A percentile compares a stretch with the other conserved stretches of the same genome.
These are phyloP conservation scores for Lordiphosa stackelbergi DNA, from an alignment of 1,140 invertebrate species.

Conservation along the genomic window DNA sequence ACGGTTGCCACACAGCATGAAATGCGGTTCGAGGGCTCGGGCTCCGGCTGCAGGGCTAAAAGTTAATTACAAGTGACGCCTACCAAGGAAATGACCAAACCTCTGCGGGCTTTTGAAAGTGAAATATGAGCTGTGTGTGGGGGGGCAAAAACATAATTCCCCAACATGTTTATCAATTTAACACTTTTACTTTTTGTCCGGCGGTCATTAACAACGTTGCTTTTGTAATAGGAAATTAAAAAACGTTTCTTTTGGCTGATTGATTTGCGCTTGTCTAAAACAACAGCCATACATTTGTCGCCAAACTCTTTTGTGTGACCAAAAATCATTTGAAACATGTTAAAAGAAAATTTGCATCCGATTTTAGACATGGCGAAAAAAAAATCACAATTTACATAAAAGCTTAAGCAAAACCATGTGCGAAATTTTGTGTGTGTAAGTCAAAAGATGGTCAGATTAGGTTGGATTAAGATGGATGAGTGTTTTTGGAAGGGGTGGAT, in stretches of 20 bases:
- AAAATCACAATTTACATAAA: conserved; percentile 3
- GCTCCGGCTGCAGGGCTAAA: conserved; percentile 39
- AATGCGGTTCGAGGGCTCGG: conserved; percentile 15
- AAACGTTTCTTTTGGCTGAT: conserved; percentile 1
- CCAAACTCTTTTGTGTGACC: conserved; percentile 5
- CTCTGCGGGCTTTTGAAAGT: conserved; percentile 2
- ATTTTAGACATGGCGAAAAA: neutral
- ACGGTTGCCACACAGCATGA: conserved; percentile 32
- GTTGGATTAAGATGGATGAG: too few relatives aligned
- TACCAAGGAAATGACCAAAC: conserved; percentile 49
- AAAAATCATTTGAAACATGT: neutral
- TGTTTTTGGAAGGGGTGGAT: too few relatives aligned
- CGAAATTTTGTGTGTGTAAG: too few relatives aligned
- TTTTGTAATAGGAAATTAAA: conserved; percentile 9
- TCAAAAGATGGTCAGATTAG: too few relatives aligned
- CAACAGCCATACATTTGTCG: conserved; percentile 5
- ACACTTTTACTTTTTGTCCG: conserved; percentile 14
- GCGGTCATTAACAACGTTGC: conserved; percentile 8
- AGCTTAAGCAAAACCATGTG: too few relatives aligned
- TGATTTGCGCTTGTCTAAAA: conserved; percentile 5
- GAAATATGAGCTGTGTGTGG: conserved; percentile 9
- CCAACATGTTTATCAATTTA: conserved; percentile 11
- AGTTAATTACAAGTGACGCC: conserved; percentile 69
- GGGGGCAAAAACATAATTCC: conserved; percentile 6
- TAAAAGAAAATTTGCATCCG: neutral